Percentiles rank a stretch among this genome's conserved stretches.
Conservation (phyloP, 2,113 vertebrate species). For the Protomyctophum bolini region DNA sequence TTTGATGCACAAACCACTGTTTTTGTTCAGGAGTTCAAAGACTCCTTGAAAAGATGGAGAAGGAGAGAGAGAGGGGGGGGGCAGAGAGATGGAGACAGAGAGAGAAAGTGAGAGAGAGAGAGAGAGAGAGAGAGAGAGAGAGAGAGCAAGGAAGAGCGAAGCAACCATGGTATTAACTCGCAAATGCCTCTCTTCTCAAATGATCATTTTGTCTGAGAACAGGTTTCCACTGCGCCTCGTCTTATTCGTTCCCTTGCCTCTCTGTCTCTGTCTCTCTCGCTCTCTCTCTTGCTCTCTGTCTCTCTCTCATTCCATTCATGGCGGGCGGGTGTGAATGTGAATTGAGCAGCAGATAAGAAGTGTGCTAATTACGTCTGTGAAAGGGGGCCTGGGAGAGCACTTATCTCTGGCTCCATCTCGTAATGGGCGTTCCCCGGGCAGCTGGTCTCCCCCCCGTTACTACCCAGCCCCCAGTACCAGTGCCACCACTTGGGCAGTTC, state of each 20-base stretch:
- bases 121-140: background rate
- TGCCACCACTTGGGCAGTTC: slow-evolving; percentile 41
- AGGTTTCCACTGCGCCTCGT: slow-evolving; percentile 59
- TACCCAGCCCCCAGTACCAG: slow-evolving; percentile 55
- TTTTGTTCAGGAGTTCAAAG: slow-evolving; percentile 84
- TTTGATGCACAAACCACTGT: slow-evolving; percentile 86
- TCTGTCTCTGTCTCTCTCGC: background rate
- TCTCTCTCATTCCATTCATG: slow-evolving; percentile 75
- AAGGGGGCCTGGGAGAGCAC: slow-evolving; percentile 86
- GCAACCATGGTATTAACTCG: slow-evolving; percentile 58
- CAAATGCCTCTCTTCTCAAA: slow-evolving; percentile 53
- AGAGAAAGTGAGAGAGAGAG: background rate
- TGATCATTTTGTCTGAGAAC: slow-evolving; percentile 65
- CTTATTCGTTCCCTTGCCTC: slow-evolving; percentile 25
- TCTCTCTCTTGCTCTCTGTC: slow-evolving; percentile 43
- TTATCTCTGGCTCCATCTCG: slow-evolving; percentile 86
- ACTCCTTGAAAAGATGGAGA: slow-evolving; percentile 61
- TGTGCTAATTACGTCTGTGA: slow-evolving; percentile 85
- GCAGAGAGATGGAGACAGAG: background rate
- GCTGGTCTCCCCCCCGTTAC: slow-evolving; percentile 73
- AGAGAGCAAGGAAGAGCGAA: slow-evolving; percentile 38
- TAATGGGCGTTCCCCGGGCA: slow-evolving; percentile 85
- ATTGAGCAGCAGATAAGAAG: slow-evolving; percentile 85
- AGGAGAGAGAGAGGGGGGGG: slow-evolving; percentile 7
- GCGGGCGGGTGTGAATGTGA: slow-evolving; percentile 82